Evolutionary conservation across 2,797 vertebrate genomes (phyloP), one percentile per base, ranked within the genome.

Genomic region (Crenuchus spilurus): DNA sequence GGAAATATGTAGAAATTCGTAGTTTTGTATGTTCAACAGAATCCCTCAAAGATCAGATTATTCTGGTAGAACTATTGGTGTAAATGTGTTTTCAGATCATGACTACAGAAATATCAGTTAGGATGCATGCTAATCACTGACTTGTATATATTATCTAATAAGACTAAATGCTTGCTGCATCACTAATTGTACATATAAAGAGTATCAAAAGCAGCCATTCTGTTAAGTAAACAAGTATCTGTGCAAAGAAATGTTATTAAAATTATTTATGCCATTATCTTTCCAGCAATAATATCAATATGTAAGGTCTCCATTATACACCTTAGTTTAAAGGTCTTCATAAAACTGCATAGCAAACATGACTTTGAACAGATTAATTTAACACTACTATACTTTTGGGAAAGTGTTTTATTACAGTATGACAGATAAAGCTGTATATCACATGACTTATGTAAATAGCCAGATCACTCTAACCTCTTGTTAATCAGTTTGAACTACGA

Each of bases 131-230:
- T 51, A 10, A 18, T 39, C 22, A 49, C 18, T 62, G 54, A 46
- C 48, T 62, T 75, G 65, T 75, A 75, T 33, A 75, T 70, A 62
- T 13, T 20, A 54, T 68, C 24, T 51, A 61, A 68, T 52, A 69
- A 54, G 28, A 52, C 22, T 26, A 11, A 54, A 13, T 60, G 33
- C 20, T 10, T 68, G 41, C 11, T 39, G 26, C 2, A 30, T 44
- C 24, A 22, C 10, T 63, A 6, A 52, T 62, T 75, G 58, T 63
- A 54, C 8, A 61, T 61, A 44, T 11, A 5, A 66, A 57, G 16
- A 52, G 10, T 8, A 24, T 26, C 51, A 60, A 6, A 63, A 35
- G 6, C 6, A 57, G 2, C 31, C 10, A 42, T 24, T 20, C 22
- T 51, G 4, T 72, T 30, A 26, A n/a, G 54, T 49, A 22, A 22